Conservation (phyloP, 2,113 vertebrate species). For the Octodon degus region DNA sequence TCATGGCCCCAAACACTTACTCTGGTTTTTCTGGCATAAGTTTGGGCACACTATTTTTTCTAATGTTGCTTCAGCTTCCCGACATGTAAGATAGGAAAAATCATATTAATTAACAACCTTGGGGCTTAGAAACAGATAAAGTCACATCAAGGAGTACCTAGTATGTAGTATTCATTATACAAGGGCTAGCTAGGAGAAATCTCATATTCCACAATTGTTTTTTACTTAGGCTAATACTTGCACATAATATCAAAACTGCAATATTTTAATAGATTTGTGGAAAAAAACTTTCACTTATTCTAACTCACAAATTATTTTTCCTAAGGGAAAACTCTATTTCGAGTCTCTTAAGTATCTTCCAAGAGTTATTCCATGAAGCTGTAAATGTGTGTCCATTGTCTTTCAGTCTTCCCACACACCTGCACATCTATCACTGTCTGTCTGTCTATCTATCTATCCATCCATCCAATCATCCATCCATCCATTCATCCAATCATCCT, state of each 20-base stretch:
- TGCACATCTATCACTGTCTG: neutral
- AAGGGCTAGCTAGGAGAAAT: neutral
- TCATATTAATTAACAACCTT: neutral
- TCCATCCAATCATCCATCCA: neutral
- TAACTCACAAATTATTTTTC: neutral
- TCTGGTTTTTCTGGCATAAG: neutral
- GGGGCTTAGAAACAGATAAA: neutral
- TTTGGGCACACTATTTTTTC: neutral
- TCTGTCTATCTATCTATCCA: neutral
- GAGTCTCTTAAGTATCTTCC: neutral
- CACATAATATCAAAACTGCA: neutral
- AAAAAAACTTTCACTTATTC: neutral
- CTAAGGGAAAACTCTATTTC: neutral
- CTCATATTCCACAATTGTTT: neutral
- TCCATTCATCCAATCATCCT: too few species aligned
- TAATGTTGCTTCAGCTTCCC: neutral
- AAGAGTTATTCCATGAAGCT: neutral
- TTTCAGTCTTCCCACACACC: too few species aligned
- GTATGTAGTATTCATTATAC: neutral
- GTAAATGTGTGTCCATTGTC: neutral
- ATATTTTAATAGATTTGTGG: neutral
- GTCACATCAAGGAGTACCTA: neutral
- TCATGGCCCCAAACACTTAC: neutral
- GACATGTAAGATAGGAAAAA: neutral
- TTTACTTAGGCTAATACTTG: neutral